Base-by-base conservation (phyloP, 2,888 invertebrate genomes). In the Loripinus fragilis region DNA sequence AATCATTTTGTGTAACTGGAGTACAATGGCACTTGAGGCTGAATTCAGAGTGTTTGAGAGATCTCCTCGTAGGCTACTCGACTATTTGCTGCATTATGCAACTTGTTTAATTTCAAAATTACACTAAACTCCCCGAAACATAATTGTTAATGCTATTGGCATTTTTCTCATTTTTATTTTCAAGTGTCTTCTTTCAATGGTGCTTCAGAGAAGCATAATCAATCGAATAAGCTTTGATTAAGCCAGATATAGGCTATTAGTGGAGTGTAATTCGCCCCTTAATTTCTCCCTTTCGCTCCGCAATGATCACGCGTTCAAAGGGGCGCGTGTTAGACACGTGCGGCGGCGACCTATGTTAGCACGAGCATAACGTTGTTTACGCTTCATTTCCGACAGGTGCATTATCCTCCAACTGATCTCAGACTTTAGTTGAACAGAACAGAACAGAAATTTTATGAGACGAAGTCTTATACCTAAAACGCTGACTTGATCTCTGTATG, bases 361-460 rank as follows among this genome's bases (percentile, higher is more conserved):
- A 81, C 76, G 77, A 76, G 84, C 79, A 70, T 70, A 67, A 74
- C 79, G 69, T 64, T 72, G 50, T 81, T 76, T 81, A 71, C 78
- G 76, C 77, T 78, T 81, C 69, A 66, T 48, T 73, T 68, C 50
- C 48, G 80, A 77, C 84, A 84, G 84, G 84, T 84, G 84, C 84
- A 84, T 60, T 30, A 72, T 60, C 52, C 52, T 52, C 52, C 25
- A 52, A 45, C 45, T 17, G 45, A 45, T 3, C 45, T 20, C 15
- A 38, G 12, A 38, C 38, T n/a, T n/a, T n/a, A n/a, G n/a, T n/a
- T n/a, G n/a, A n/a, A n/a, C n/a, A n/a, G n/a, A n/a, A n/a, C n/a
- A n/a, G n/a, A n/a, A n/a, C n/a, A n/a, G n/a, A n/a, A n/a, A n/a
- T n/a, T n/a, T n/a, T n/a, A n/a, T n/a, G n/a, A n/a, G n/a, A n/a